phyloP scores from a whole-genome alignment of 1,140 invertebrate genomes.

The Pemphigus obesinymphae region DNA sequence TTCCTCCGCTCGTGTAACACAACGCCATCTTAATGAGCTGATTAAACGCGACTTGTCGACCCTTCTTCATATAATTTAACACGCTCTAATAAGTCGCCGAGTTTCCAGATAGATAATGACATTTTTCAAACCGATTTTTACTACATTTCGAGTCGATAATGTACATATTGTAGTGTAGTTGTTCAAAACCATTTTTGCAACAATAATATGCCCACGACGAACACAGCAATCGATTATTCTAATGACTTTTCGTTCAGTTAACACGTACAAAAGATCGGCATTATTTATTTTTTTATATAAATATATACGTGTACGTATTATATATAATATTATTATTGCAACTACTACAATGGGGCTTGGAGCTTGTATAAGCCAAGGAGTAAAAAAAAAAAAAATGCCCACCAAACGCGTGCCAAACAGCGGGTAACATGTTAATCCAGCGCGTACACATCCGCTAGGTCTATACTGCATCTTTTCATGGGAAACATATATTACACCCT shows the following conservation, averaged over 20 bases:
- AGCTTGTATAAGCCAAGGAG: constrained; percentile 3
- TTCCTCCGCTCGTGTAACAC: constrained; percentile 21
- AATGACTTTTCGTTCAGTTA: constrained; percentile 41
- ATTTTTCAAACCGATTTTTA: too few species aligned
- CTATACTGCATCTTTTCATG: constrained; percentile 17
- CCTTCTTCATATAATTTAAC: background rate
- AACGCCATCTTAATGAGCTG: constrained; percentile 39
- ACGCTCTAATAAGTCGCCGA: background rate
- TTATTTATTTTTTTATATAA: background rate
- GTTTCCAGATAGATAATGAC: too few species aligned
- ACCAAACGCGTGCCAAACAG: constrained; percentile 40
- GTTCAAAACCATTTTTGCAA: background rate
- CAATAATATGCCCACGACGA: background rate
- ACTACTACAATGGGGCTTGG: background rate
- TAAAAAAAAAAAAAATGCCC: constrained; percentile 9
- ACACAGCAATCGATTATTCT: constrained; percentile 38
- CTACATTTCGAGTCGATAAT: background rate
- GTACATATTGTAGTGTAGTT: background rate
- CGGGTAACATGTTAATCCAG: constrained; percentile 39
- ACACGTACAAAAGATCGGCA: constrained; percentile 18
- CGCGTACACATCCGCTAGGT: background rate
- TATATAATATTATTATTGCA: constrained; percentile 20
- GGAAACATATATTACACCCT: constrained; percentile 11
- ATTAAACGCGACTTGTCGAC: constrained; percentile 13
- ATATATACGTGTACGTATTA: background rate